Evolutionary conservation across 2,888 invertebrate genomes (phyloP), one percentile per base, ranked within the genome.

Genomic region (Zonitis immaculata): DNA sequence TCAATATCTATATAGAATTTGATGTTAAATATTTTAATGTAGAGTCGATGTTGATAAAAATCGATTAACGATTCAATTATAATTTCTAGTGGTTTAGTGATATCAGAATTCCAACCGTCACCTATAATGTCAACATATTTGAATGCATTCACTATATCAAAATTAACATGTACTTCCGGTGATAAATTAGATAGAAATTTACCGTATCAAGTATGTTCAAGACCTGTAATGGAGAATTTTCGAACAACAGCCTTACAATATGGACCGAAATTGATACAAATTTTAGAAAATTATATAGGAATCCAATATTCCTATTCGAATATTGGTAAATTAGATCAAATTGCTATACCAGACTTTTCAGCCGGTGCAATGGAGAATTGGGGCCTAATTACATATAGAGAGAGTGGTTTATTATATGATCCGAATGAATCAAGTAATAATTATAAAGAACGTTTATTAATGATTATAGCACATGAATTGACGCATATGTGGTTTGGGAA

Each of bases 331-430:
- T 80, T 92, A 73, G 89, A 93, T 68, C 84, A 92, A 68, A 84
- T 91, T n/a, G 92, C 91, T 1, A 81, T 95, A 54, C 87, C 91
- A 0, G 90, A 93, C 70, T 92, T 93, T 71, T 81, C 82, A 44
- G 86, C 88, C 58, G 90, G 89, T 42, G 93, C 93, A 47, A 93
- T 94, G 93, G 92, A 93, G 71, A 94, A 95, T 71, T 94, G 93
- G 92, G 94, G 93, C 6, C 77, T 94, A 20, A 80, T 92, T 6
- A 92, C 89, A 2, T 94, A 88, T 72, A 82, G 86, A 59, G 86
- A 86, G 69, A 81, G 83, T 2, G 73, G 79, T 0, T 74, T 87
- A 39, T 70, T 87, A 1, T 78, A 77, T 61, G 73, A 78, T 48
- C 66, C 65, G 16, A 50, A 60, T 0, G 72, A 80, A 39, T 79